These are phyloP conservation scores for Diorhabda sublineata DNA, from an alignment of 1,140 invertebrate genomes.

Conservation along the genomic window DNA sequence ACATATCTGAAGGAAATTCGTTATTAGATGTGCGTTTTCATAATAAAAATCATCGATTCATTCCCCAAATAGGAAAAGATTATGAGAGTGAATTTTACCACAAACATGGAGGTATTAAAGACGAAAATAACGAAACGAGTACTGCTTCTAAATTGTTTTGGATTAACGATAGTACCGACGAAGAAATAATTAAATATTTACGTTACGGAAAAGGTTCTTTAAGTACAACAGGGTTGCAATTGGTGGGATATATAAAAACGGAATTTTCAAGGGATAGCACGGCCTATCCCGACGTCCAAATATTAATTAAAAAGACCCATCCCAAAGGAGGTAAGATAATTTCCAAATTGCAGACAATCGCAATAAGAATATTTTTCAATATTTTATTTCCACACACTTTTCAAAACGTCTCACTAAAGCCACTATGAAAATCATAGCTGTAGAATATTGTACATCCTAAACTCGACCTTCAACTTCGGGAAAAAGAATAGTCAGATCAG, in stretches of 20 bases:
- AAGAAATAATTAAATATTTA: constrained; percentile 39
- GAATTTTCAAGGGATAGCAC: constrained; percentile 27
- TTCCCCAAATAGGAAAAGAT: not conserved
- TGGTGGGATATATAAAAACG: constrained; percentile 46
- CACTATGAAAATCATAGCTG: too few species aligned
- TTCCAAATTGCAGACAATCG: too few species aligned
- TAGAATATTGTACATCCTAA: too few species aligned
- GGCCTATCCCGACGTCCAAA: constrained; percentile 56
- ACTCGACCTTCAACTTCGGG: too few species aligned
- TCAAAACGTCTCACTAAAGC: too few species aligned
- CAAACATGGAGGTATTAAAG: not conserved
- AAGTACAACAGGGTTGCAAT: constrained; percentile 44
- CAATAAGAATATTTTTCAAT: too few species aligned
- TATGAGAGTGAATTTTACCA: not conserved
- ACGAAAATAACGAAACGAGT: not conserved
- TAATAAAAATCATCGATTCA: not conserved
- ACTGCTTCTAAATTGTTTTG: not conserved
- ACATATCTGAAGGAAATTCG: not conserved
- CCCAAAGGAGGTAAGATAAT: constrained; percentile 6
- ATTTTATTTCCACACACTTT: too few species aligned
- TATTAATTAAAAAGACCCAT: constrained; percentile 19
- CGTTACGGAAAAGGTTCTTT: constrained; percentile 47
- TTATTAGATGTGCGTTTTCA: not conserved
- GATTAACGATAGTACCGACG: constrained; percentile 16
- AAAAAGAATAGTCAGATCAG: too few species aligned